Percentiles rank a stretch among this genome's conserved stretches.
Conservation (phyloP, 2,113 vertebrate species). For the Corythornis cristatus region DNA sequence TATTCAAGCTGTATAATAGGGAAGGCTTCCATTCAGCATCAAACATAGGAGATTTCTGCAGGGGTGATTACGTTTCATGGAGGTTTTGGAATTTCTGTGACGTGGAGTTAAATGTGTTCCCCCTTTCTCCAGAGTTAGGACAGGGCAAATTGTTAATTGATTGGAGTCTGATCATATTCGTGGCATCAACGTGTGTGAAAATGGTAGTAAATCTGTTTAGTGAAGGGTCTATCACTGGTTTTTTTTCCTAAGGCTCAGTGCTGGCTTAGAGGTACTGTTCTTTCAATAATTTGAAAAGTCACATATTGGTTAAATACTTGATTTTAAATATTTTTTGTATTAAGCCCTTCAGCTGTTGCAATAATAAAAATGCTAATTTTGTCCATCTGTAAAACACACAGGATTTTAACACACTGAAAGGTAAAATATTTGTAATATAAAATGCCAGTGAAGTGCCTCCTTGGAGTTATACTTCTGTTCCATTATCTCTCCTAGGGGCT, state of each 20-base stretch:
- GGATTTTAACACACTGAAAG: not conserved
- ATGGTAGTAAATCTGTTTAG: not conserved
- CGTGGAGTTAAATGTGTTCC: not conserved
- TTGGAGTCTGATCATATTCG: not conserved
- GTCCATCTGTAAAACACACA: not conserved
- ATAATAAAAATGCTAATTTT: not conserved
- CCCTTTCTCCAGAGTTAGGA: not conserved
- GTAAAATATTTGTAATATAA: not conserved
- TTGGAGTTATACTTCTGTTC: not conserved
- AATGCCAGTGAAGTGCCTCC: not conserved
- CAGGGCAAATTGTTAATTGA: not conserved
- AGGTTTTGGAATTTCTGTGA: conserved; percentile 9
- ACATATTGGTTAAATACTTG: not conserved
- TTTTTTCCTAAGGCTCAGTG: not conserved
- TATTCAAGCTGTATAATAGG: not conserved
- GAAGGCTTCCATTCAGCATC: not conserved
- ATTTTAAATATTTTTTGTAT: not conserved
- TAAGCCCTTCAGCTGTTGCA: not conserved
- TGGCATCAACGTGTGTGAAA: not conserved
- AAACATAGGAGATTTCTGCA: not conserved
- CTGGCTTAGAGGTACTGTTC: not conserved
- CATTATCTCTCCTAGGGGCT: not conserved
- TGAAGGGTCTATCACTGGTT: not conserved
- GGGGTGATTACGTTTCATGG: not conserved
- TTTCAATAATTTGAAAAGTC: not conserved